Evolutionary conservation across 2,888 invertebrate species (phyloP).

Genomic region (Melanophora roralis): DNA sequence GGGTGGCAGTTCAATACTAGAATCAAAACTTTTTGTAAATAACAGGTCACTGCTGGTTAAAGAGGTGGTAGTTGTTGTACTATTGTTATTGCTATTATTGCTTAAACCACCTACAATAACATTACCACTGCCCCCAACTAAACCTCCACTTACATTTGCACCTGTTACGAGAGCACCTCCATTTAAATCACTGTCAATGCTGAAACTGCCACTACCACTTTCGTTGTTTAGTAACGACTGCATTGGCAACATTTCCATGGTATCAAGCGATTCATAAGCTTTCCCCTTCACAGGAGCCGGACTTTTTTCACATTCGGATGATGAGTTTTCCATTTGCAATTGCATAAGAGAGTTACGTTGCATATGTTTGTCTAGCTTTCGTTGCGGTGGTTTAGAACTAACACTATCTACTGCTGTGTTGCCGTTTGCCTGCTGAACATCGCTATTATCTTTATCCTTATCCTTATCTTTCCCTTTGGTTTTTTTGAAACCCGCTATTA

Average conservation of each 20-base stretch:
- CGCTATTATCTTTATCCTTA: conserved; percentile 68
- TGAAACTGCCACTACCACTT: conserved; percentile 73
- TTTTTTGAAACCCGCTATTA: conserved; percentile 77
- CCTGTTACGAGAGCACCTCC: conserved; percentile 67
- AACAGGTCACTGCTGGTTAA: conserved; percentile 72
- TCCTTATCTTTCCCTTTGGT: conserved; percentile 77
- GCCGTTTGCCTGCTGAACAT: conserved; percentile 61
- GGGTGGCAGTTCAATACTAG: conserved; percentile 70
- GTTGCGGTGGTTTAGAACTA: conserved; percentile 69
- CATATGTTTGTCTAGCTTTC: conserved; percentile 74
- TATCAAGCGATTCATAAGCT: conserved; percentile 67
- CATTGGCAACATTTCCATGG: conserved; percentile 73
- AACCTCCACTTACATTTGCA: conserved; percentile 54
- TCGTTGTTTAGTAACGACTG: conserved; percentile 74
- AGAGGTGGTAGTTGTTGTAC: conserved; percentile 65
- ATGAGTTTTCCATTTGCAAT: conserved; percentile 69
- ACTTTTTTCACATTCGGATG: conserved; percentile 68
- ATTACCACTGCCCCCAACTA: conserved; percentile 43
- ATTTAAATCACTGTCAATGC: conserved; percentile 72
- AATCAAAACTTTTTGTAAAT: conserved; percentile 73
- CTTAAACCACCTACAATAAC: conserved; percentile 62
- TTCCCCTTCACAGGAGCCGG: conserved; percentile 63
- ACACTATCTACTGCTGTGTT: conserved; percentile 35
- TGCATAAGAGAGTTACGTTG: conserved; percentile 74
- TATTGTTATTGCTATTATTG: conserved; percentile 64